Evolutionary conservation across 2,797 vertebrate genomes (phyloP), one percentile per base, ranked within the genome.

Genomic region (Chrosomus eos): DNA sequence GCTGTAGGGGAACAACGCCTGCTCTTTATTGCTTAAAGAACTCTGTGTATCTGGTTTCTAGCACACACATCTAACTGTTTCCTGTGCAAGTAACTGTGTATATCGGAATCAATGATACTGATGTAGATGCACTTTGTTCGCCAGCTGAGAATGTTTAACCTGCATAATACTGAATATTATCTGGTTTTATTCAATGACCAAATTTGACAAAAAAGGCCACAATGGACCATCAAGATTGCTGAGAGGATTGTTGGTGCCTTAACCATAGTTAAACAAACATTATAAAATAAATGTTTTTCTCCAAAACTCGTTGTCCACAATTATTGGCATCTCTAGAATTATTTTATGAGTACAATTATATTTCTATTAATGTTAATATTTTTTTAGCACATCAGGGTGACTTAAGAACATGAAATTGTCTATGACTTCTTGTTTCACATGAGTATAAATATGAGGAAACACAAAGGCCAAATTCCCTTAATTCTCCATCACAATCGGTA

Each of bases 1-100:
- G 62, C 66, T 53, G 51, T n/a, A 66, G 72, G 28, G 51, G 81
- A 31, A 55, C 51, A 80, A 23, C 19, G 48, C 7, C 60, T 19
- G 55, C 84, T 58, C 40, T 70, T 36, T 19, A 40, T 26, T n/a
- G 26, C 72, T 40, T 82, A 40, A 71, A 83, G 48, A 72, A 62
- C 74, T 70, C 23, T 40, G 53, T 72, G 66, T 58, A 31, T 48
- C 53, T 45, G 45, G 26, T 23, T 26, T 23, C 38, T 26, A 48
- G 23, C n/a, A 64, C 38, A 84, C 82, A 82, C 45, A 23, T 53
- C 21, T 18, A 31, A 7, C 64, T 38, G 33, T 26, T 36, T 80
- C 43, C 45, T n/a, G 28, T 67, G 21, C 18, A 67, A 67, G 62
- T 70, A 23, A 68, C 43, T 80, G 48, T 80, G 43, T 68, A n/a